A percentile compares a stretch with the other conserved stretches of the same genome.
Conservation (phyloP, 1,140 invertebrate genomes). For the Bathynomus jamesi region DNA sequence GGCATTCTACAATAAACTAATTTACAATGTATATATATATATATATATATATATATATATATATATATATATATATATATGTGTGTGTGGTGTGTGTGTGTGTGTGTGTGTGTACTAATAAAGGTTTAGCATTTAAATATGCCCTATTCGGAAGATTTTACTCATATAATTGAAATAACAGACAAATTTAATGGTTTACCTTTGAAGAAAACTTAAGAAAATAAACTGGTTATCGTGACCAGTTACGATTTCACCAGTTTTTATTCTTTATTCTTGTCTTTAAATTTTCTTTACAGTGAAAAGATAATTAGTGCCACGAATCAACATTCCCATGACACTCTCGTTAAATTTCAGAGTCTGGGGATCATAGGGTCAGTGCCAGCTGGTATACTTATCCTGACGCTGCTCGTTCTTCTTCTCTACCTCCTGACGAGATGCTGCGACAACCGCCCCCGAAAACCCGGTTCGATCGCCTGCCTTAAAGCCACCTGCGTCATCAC, state of each 20-base stretch:
- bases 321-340: no score
- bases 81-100: no score
- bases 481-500: conserved; percentile 77
- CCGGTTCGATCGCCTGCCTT: conserved; percentile 72
- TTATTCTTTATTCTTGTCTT: no score
- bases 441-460: conserved; percentile 74
- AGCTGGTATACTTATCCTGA: conserved; percentile 75
- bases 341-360: conserved; percentile 60
- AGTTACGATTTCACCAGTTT: no score
- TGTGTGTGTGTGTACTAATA: no score
- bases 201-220: no score
- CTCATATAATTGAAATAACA: no score
- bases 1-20: background rate
- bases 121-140: background rate
- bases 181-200: no score
- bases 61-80: background rate
- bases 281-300: no score
- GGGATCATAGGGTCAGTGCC: conserved; percentile 84
- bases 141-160: no score
- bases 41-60: background rate
- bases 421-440: conserved; percentile 89
- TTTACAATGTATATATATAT: background rate
- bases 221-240: no score
- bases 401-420: conserved; percentile 73
- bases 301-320: no score